These are phyloP conservation scores for Coptodon rendalli DNA, from an alignment of 2,113 vertebrate genomes.

Conservation along the genomic window DNA sequence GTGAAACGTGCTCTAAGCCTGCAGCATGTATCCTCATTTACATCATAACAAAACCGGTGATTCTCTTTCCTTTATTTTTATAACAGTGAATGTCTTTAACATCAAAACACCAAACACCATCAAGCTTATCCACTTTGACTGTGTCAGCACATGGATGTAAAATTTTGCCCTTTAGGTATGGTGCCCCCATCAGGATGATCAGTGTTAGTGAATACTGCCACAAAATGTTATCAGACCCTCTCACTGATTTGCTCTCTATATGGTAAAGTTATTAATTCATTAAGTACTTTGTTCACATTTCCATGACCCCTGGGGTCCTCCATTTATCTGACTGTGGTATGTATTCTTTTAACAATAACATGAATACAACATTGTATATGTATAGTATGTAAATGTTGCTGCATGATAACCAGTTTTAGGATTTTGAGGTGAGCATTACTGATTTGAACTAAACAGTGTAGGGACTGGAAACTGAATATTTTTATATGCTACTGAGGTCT, in stretches of 20 bases:
- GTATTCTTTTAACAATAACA: neutral
- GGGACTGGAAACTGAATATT: neutral
- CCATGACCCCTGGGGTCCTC: neutral
- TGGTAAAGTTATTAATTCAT: neutral
- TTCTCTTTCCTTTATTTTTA: neutral
- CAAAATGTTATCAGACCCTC: neutral
- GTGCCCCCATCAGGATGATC: constrained; percentile 12
- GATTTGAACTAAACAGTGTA: neutral
- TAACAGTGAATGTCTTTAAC: neutral
- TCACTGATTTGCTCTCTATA: neutral
- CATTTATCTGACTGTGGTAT: no score
- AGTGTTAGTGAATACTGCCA: neutral
- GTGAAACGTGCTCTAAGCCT: neutral
- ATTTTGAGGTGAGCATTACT: neutral
- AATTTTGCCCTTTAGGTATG: neutral
- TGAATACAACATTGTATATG: neutral
- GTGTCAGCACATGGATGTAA: neutral
- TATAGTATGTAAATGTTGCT: neutral
- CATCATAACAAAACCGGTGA: neutral
- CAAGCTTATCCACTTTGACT: neutral
- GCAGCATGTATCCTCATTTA: neutral
- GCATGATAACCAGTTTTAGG: neutral
- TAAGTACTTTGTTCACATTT: neutral
- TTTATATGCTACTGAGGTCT: neutral
- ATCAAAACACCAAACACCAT: neutral